Conservation (phyloP, 2,888 invertebrate genomes). For the Aleiodes alternator region DNA sequence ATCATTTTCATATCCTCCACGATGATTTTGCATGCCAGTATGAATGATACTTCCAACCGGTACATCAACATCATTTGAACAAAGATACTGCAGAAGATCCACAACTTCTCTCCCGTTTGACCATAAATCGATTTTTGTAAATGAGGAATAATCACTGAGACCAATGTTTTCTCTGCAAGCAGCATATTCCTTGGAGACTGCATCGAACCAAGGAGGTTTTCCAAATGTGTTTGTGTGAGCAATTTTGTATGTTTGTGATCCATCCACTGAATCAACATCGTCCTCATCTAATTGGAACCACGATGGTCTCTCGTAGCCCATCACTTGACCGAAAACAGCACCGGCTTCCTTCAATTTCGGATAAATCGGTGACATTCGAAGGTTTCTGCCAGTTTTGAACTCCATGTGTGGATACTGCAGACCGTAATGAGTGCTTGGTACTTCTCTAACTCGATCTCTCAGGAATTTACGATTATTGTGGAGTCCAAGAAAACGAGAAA, state of each 20-base stretch:
- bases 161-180: constrained; percentile 95
- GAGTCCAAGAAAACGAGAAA: constrained; percentile 91
- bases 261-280: constrained; percentile 71
- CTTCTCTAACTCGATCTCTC: constrained; percentile 92
- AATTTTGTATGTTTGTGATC: constrained; percentile 81
- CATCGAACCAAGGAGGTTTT: constrained; percentile 95
- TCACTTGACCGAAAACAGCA: constrained; percentile 96
- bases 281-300: constrained; percentile 85
- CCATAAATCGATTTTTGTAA: constrained; percentile 96
- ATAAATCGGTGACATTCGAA: constrained; percentile 96
- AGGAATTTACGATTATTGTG: constrained; percentile 97
- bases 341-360: constrained; percentile 93
- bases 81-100: constrained; percentile 91
- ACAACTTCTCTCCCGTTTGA: constrained; percentile 93
- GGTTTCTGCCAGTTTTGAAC: constrained; percentile 90
- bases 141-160: constrained; percentile 96
- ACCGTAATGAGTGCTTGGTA: constrained; percentile 91
- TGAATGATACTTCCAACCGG: constrained; percentile 95
- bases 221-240: constrained; percentile 90
- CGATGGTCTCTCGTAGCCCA: constrained; percentile 97
- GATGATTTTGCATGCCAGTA: constrained; percentile 97
- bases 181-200: constrained; percentile 91
- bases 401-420: constrained; percentile 90
- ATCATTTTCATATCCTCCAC: constrained; percentile 98
- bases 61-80: constrained; percentile 97